A percentile compares a stretch with the other conserved stretches of the same genome.
phyloP scores from a whole-genome alignment of 1,140 invertebrate genomes.

The Cyphomyrmex costatus region DNA sequence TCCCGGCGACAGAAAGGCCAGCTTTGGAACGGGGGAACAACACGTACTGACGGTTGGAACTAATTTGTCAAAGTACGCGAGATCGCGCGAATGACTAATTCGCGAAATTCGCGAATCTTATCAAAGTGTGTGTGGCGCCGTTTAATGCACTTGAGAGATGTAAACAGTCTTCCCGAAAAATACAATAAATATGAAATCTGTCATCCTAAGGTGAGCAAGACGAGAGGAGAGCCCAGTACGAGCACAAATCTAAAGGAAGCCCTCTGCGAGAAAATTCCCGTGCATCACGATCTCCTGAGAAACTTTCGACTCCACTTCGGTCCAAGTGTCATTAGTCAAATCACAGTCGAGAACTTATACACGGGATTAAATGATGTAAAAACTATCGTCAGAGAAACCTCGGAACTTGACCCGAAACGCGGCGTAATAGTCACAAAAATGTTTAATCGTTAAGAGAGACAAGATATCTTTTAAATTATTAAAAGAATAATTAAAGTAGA shows the following conservation, averaged over 20 bases:
- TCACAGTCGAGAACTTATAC: conserved; percentile 80
- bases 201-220: conserved; percentile 75
- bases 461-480: neutral
- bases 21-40: conserved; percentile 38
- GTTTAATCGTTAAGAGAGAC: neutral
- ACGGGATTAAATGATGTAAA: conserved; percentile 75
- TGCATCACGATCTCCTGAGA: conserved; percentile 79
- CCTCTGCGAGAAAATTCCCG: conserved; percentile 79
- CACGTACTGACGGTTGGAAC: conserved; percentile 70
- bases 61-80: conserved; percentile 66
- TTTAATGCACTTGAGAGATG: neutral
- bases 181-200: neutral
- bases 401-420: conserved; percentile 73
- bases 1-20: neutral
- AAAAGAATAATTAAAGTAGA: neutral
- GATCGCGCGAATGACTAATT: conserved; percentile 18
- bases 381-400: conserved; percentile 78
- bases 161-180: neutral
- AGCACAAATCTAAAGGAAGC: conserved; percentile 81
- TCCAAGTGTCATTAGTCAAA: conserved; percentile 69
- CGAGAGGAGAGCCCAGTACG: conserved; percentile 75
- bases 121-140: neutral
- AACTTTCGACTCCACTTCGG: conserved; percentile 77
- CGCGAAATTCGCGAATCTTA: conserved; percentile 13
- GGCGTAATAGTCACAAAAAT: conserved; percentile 73